Base-by-base conservation (phyloP, 2,888 invertebrate genomes). In the Dyspetes luteomarginatus region DNA sequence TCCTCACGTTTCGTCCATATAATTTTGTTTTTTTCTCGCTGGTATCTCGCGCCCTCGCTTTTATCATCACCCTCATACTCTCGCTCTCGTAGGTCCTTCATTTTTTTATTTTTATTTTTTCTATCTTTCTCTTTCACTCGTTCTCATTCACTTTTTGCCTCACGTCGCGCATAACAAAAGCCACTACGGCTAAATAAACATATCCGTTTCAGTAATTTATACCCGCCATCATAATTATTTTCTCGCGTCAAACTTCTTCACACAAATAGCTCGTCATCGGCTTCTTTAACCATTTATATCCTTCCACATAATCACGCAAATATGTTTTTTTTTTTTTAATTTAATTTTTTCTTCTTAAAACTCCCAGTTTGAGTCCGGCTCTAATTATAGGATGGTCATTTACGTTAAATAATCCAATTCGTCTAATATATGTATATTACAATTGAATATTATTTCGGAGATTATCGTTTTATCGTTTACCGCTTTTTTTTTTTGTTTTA, bases 381-480 rank as follows among this genome's bases (percentile, higher is more conserved):
- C 41, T 19, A 48, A 41, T 36, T 30, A 41, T 36, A 72, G 26
- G 19, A 48, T 45, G 55, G 30, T 64, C 41, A 19, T 64, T 55
- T 43, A 41, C 48, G 60, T 62, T 36, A 52, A 72, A 62, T 19
- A 43, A 9, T 36, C 24, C 56, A 52, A 62, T 26, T 45, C 15
- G 48, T 24, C 28, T 58, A 45, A 50, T 68, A 9, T 28, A 28
- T 71, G 7, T 71, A 58, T 71, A 50, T 79, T 74, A 74, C 75
- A 79, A 69, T 56, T 55, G 56, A 41, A 69, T 56, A 69, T 79
- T 74, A 69, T 26, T 62, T 69, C 60, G 60, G 50, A 60, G 24
- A 67, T 77, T 69, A 74, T 71, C 62, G 24, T 67, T 50, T 72
- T 48, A 52, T 71, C 45, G 26, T 43, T 82, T 76, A 26, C 22